phyloP scores from a whole-genome alignment of 2,888 invertebrate genomes.

The Trissolcus japonicus region DNA sequence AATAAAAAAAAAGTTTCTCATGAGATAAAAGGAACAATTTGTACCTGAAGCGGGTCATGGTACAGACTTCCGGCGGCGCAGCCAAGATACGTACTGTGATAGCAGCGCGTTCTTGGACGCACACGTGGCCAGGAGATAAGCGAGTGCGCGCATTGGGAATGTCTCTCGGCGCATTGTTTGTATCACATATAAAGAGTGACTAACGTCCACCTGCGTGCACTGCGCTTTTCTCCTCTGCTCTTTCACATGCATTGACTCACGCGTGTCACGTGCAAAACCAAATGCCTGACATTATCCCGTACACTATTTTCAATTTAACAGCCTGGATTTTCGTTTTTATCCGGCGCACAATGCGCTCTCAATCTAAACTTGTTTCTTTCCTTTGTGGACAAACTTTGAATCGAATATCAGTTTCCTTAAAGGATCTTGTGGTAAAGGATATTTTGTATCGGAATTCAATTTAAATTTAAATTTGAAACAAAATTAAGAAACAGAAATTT shows the following conservation, averaged over 20 bases:
- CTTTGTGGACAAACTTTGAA: not conserved
- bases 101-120: constrained; percentile 8
- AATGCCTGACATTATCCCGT: constrained; percentile 1
- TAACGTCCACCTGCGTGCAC: constrained; percentile 58
- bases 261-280: constrained; percentile 8
- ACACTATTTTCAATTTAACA: not conserved
- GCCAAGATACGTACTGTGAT: constrained; percentile 22
- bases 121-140: constrained; percentile 20
- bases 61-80: constrained; percentile 33
- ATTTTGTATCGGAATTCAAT: too few species aligned
- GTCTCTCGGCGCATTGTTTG: constrained; percentile 7
- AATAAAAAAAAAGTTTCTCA: constrained; percentile 1
- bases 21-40: constrained; percentile 6
- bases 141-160: constrained; percentile 21
- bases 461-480: too few species aligned
- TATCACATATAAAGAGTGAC: constrained; percentile 17
- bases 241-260: constrained; percentile 15
- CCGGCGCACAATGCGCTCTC: not conserved
- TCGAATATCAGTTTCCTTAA: too few species aligned
- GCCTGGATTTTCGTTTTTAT: not conserved
- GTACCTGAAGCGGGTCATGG: constrained; percentile 63
- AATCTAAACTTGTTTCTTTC: not conserved
- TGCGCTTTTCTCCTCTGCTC: constrained; percentile 59
- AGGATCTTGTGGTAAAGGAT: too few species aligned
- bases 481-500: too few species aligned